Evolutionary conservation across 2,797 vertebrate genomes (phyloP), one percentile per base, ranked within the genome.

Genomic region (Schizopygopsis malacanthus): DNA sequence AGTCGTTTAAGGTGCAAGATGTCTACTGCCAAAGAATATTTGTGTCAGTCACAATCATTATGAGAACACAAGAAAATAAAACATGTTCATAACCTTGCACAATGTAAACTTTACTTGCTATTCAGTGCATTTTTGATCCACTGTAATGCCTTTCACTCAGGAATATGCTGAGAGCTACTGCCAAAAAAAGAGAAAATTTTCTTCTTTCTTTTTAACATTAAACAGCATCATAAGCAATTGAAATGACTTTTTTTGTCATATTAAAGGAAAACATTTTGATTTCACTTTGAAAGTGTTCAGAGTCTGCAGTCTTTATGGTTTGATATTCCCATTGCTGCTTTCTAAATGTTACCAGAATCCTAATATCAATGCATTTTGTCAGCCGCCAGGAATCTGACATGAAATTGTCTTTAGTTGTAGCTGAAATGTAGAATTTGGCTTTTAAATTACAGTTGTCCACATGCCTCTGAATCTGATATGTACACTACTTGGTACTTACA

Each of bases 1-100:
- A 84, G n/a, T 79, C 6, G 52, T 92, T 65, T 88, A 70, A 69
- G 84, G 59, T 87, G 89, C 88, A 86, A 79, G 84, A 67, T 86
- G 79, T 82, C 79, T 52, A 90, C 88, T 92, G 91, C 93, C 93
- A 95, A 95, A 95, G 91, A 93, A 88, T 78, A 83, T 81, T 84
- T 85, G 65, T 82, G 33, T 61, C 54, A 39, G n/a, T 79, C 67
- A 71, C 37, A 71, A 56, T 59, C 52, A 22, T 45, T 43, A 11
- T 59, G 3, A 18, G 70, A 85, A 41, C 43, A 25, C 7, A 45
- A 43, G 45, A 33, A 79, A 85, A 63, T 73, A 79, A 85, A 80
- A 63, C 8, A 6, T 72, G 1, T 12, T 39, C 45, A 65, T 43
- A 71, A 78, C 61, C 39, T 56, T 73, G 43, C 69, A 52, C 69